Evolutionary conservation across 2,888 invertebrate species (phyloP).

Genomic region (Gonocerus acuteangulatus): DNA sequence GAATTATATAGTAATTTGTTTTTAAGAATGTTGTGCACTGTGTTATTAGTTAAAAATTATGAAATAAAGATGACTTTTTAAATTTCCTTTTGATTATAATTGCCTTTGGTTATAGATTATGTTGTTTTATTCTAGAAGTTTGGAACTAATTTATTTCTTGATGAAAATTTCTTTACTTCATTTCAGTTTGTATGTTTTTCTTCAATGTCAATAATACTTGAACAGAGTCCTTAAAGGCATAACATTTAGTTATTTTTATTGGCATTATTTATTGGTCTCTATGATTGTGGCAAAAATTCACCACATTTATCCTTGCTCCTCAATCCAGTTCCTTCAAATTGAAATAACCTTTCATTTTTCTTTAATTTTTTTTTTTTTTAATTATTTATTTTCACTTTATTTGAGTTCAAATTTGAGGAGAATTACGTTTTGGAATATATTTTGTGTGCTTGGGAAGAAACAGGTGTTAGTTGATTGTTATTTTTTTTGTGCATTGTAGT

Average conservation of each 20-base stretch:
- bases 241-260: neutral
- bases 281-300: slow-evolving; percentile 16
- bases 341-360: neutral
- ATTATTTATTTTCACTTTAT: no score
- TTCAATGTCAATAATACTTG: no score
- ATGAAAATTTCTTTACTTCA: neutral
- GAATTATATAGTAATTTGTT: no score
- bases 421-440: no score
- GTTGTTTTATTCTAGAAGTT: neutral
- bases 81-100: neutral
- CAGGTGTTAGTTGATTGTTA: no score
- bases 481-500: no score
- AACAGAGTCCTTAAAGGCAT: no score
- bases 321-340: neutral
- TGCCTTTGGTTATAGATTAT: slow-evolving; percentile 7
- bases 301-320: slow-evolving; percentile 13
- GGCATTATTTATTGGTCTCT: slow-evolving; percentile 7
- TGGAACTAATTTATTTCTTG: neutral
- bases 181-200: neutral
- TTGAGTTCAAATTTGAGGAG: no score
- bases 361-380: no score
- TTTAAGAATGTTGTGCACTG: slow-evolving; percentile 22
- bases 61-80: neutral
- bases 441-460: no score
- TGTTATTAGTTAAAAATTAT: neutral